These are phyloP conservation scores for Podiceps cristatus DNA, from an alignment of 2,113 vertebrate species.

Conservation along the genomic window DNA sequence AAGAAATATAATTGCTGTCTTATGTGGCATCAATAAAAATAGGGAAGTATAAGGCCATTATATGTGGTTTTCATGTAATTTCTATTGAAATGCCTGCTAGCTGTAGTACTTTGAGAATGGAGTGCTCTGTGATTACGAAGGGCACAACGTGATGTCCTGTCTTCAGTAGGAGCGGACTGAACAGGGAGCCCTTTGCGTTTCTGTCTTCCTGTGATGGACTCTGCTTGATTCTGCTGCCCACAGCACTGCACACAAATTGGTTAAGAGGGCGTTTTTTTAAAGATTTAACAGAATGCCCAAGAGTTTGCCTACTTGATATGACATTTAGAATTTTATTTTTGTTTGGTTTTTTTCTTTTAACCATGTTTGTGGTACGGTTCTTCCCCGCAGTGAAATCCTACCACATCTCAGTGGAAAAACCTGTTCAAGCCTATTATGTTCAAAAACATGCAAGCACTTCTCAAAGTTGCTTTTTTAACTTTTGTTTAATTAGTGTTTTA, in stretches of 20 bases:
- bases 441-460: neutral
- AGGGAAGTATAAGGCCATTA: neutral
- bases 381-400: neutral
- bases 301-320: neutral
- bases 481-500: neutral
- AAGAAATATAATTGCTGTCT: neutral
- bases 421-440: neutral
- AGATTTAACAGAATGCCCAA: neutral
- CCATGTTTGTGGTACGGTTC: neutral
- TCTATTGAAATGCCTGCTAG: neutral
- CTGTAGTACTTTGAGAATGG: neutral
- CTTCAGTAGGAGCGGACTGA: neutral
- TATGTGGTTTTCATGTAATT: neutral
- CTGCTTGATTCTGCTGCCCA: neutral
- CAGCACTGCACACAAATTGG: neutral
- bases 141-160: accelerated
- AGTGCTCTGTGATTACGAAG: neutral
- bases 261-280: neutral
- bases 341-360: neutral
- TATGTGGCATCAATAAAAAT: neutral
- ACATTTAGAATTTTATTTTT: neutral
- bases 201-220: neutral
- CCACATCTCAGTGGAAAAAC: neutral
- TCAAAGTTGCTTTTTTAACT: neutral
- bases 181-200: neutral